A percentile compares a stretch with the other conserved stretches of the same genome.
phyloP scores from a whole-genome alignment of 2,888 invertebrate species.

The Antitype chi region DNA sequence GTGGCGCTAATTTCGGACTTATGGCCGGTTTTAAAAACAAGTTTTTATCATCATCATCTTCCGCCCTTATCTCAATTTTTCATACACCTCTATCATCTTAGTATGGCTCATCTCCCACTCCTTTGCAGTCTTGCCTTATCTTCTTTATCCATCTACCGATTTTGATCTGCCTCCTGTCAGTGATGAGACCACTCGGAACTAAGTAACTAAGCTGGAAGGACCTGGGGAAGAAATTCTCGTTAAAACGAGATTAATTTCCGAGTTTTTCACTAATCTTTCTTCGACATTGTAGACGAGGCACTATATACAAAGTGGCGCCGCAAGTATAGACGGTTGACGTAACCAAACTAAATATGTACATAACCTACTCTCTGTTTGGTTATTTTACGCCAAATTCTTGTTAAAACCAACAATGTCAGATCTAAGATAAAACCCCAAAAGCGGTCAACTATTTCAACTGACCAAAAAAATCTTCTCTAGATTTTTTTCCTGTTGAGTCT shows the following conservation, averaged over 20 bases:
- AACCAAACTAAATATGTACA: constrained; percentile 21
- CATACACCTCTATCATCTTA: background rate
- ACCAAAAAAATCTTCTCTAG: background rate
- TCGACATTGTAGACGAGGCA: background rate
- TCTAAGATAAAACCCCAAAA: constrained; percentile 14
- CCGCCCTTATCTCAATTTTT: background rate
- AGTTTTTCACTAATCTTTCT: background rate
- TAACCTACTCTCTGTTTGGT: background rate
- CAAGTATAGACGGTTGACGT: constrained; percentile 20
- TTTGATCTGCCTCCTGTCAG: background rate
- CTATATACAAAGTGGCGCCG: background rate
- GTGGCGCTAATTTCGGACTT: background rate
- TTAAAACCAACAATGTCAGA: constrained; percentile 4
- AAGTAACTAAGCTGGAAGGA: background rate
- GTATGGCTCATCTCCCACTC: background rate
- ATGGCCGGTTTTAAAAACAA: too few relatives aligned
- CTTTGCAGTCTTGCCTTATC: background rate
- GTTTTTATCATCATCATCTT: background rate
- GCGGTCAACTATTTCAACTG: background rate
- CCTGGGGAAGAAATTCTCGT: background rate
- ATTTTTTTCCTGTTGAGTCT: constrained; percentile 8
- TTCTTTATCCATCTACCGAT: background rate
- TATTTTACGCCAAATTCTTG: constrained; percentile 8
- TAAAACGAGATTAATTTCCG: background rate
- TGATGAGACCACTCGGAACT: constrained; percentile 1